Percentiles rank a stretch among this genome's conserved stretches.
These are phyloP conservation scores for Choreutis nemorana DNA, from an alignment of 2,888 invertebrate genomes.

Conservation along the genomic window DNA sequence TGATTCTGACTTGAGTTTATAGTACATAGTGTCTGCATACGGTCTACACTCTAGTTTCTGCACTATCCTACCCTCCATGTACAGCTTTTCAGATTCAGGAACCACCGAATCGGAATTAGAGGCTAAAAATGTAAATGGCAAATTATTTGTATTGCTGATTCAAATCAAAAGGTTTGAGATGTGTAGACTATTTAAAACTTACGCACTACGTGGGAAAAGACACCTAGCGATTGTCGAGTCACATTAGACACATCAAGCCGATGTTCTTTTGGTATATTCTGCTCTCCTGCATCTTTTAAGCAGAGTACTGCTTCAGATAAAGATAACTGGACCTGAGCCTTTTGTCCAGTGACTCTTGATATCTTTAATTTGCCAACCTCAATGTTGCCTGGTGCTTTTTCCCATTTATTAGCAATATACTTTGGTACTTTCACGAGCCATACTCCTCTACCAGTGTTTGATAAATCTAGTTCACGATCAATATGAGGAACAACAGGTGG, in stretches of 20 bases:
- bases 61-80: constrained; percentile 94
- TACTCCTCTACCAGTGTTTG: constrained; percentile 89
- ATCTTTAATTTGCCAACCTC: constrained; percentile 95
- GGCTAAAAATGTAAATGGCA: constrained; percentile 41
- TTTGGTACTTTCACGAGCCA: constrained; percentile 98
- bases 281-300: constrained; percentile 78
- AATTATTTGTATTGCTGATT: not conserved
- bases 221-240: constrained; percentile 89
- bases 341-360: constrained; percentile 78
- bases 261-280: constrained; percentile 90
- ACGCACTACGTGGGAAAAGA: constrained; percentile 88
- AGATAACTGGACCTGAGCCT: constrained; percentile 87
- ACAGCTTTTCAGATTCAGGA: constrained; percentile 83
- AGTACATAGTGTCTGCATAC: constrained; percentile 86
- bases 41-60: constrained; percentile 95
- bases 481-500: constrained; percentile 64
- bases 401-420: constrained; percentile 95
- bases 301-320: constrained; percentile 83
- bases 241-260: constrained; percentile 91
- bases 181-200: too few species aligned
- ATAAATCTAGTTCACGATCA: constrained; percentile 85
- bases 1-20: constrained; percentile 88
- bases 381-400: constrained; percentile 87
- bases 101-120: constrained; percentile 71
- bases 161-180: not conserved